Conservation (phyloP, 2,113 vertebrate genomes). For the Henicopernis longicauda region DNA sequence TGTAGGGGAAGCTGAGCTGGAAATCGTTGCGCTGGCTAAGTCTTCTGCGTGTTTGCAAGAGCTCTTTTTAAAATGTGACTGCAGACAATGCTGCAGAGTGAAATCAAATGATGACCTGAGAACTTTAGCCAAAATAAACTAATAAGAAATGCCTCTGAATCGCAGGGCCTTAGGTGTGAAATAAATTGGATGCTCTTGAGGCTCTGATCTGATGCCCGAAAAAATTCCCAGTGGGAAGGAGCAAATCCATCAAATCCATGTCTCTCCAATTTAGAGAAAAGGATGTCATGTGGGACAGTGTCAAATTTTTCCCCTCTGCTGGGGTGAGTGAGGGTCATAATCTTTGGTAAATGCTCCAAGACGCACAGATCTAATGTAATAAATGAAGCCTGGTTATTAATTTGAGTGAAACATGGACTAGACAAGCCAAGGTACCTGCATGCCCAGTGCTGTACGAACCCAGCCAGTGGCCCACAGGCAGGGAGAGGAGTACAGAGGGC, state of each 20-base stretch:
- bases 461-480: neutral
- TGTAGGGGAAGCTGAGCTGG: neutral
- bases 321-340: neutral
- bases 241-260: too few relatives aligned
- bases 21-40: accelerated
- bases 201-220: too few relatives aligned
- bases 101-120: neutral
- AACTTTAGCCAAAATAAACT: neutral
- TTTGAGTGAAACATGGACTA: neutral
- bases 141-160: neutral
- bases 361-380: neutral
- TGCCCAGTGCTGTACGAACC: neutral
- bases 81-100: neutral
- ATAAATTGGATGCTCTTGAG: neutral
- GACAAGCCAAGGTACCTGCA: neutral
- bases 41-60: neutral
- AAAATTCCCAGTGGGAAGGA: neutral
- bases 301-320: neutral
- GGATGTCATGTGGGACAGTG: too few relatives aligned
- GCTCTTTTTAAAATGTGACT: too few relatives aligned
- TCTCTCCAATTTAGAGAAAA: too few relatives aligned
- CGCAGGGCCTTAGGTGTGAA: neutral
- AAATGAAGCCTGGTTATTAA: neutral
- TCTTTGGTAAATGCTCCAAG: neutral
- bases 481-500: neutral